Conservation (phyloP, 2,888 invertebrate genomes). For the Scrobipalpa atriplicella region DNA sequence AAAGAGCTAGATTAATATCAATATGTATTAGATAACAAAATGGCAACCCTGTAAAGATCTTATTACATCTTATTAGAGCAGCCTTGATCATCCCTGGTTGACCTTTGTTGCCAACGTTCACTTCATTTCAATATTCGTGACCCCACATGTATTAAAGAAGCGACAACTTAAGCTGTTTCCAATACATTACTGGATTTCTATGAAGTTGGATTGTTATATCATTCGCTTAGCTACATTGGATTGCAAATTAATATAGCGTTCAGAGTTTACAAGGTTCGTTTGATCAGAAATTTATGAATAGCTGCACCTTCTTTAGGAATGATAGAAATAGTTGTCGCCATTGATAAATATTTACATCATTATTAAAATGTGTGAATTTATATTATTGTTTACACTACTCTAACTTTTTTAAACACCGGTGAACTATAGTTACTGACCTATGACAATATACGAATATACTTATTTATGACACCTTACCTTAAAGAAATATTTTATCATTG, state of each 20-base stretch:
- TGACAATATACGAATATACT: too few species aligned
- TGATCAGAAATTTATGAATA: not conserved
- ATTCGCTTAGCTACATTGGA: not conserved
- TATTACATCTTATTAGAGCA: constrained; percentile 51
- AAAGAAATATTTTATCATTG: too few species aligned
- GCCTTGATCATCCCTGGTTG: constrained; percentile 62
- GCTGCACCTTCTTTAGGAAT: constrained; percentile 16
- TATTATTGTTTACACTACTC: not conserved
- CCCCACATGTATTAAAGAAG: constrained; percentile 37
- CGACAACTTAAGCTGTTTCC: not conserved
- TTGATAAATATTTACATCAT: not conserved
- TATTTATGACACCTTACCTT: too few species aligned
- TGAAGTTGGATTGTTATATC: not conserved
- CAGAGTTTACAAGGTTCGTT: not conserved
- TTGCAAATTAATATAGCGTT: not conserved
- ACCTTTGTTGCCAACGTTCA: constrained; percentile 52
- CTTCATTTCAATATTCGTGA: constrained; percentile 32
- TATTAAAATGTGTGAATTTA: not conserved
- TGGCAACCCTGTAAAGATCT: constrained; percentile 16
- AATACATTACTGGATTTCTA: not conserved
- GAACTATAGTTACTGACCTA: too few species aligned
- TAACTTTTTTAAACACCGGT: too few species aligned
- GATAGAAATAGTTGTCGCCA: not conserved
- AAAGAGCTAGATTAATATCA: not conserved
- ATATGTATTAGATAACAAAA: not conserved